Percentiles rank a stretch among this genome's conserved stretches.
phyloP scores from a whole-genome alignment of 1,140 invertebrate species.

The Zaprionus kolodkinae region DNA sequence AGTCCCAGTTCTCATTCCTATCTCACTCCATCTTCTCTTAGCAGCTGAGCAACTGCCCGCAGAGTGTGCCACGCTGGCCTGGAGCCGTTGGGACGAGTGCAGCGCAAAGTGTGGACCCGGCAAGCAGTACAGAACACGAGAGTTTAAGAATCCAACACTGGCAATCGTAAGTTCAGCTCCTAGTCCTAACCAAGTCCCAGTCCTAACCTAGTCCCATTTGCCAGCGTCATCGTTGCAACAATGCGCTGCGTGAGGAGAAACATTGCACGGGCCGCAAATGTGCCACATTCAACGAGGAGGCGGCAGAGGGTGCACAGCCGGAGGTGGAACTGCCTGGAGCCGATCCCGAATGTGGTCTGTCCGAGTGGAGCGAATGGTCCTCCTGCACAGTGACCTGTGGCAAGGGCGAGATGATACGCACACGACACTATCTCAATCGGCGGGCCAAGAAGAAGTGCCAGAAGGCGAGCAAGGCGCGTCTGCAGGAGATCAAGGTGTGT shows the following conservation, averaged over 20 bases:
- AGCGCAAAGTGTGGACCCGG: constrained; percentile 92
- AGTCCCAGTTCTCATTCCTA: background rate
- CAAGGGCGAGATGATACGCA: constrained; percentile 59
- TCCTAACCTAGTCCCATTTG: background rate
- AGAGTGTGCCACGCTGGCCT: constrained; percentile 88
- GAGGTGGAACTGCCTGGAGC: constrained; percentile 31
- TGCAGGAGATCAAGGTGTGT: constrained; percentile 67
- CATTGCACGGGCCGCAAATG: constrained; percentile 85
- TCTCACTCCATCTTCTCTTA: background rate
- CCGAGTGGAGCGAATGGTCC: constrained; percentile 90
- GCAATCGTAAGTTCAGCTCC: constrained; percentile 83
- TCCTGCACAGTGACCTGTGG: constrained; percentile 89
- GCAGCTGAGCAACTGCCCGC: constrained; percentile 79
- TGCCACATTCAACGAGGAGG: constrained; percentile 84
- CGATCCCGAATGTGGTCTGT: constrained; percentile 87
- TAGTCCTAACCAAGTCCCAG: too few relatives aligned
- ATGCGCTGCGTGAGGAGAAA: constrained; percentile 85
- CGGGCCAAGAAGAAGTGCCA: constrained; percentile 81
- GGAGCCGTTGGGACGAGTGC: constrained; percentile 92
- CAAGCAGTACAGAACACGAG: constrained; percentile 87
- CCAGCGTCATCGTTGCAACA: constrained; percentile 85
- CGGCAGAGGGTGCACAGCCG: constrained; percentile 36
- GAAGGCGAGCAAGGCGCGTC: constrained; percentile 64
- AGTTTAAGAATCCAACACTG: constrained; percentile 85
- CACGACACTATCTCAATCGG: constrained; percentile 69